Base-by-base conservation (phyloP, 2,888 invertebrate species). In the Volucella zonaria region DNA sequence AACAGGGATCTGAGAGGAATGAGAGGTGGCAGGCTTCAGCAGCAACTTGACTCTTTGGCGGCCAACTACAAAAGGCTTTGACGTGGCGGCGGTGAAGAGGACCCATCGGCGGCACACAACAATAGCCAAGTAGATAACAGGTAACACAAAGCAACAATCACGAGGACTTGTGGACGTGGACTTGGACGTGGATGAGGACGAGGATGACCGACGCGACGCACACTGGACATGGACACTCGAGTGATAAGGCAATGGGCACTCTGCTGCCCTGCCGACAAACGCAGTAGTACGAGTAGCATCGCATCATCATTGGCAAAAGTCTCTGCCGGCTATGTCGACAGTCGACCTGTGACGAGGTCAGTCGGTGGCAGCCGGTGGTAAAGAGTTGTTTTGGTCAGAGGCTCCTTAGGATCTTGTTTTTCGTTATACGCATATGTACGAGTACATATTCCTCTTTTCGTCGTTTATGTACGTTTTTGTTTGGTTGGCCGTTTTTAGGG, bases 311-410 rank as follows among this genome's bases (percentile, higher is more conserved):
- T 49, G 51, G 74, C 47, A 66, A 49, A 71, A 74, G 78, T 74
- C 68, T 58, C 68, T 58, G 31, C 38, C 54, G 54, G 15, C 61
- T 15, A 56, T 31, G 52, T 56, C 70, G 45, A 15, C 15, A 31
- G 43, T 77, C 76, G 83, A 83, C 81, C 81, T 85, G 85, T 81
- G 85, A 81, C 81, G 85, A 80, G 81, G 80, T 85, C 82, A 82
- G 61, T 54, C 56, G 66, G 73, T 42, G 66, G 23, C 45, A 42
- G 40, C 12, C 31, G 31, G 6, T 31, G 0, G 31, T 31, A 14
- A 10, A 18, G 62, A 61, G 54, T 70, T 61, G 18, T 54, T 62
- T 58, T 49, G 10, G 40, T 58, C 49, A 38, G 12, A 8, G 4
- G 52, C 54, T 38, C 8, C 43, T 18, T 40, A 18, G 43, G 31